Percentiles rank a stretch among this genome's conserved stretches.
Conservation (phyloP, 2,797 vertebrate species). For the Ciconia nigra region DNA sequence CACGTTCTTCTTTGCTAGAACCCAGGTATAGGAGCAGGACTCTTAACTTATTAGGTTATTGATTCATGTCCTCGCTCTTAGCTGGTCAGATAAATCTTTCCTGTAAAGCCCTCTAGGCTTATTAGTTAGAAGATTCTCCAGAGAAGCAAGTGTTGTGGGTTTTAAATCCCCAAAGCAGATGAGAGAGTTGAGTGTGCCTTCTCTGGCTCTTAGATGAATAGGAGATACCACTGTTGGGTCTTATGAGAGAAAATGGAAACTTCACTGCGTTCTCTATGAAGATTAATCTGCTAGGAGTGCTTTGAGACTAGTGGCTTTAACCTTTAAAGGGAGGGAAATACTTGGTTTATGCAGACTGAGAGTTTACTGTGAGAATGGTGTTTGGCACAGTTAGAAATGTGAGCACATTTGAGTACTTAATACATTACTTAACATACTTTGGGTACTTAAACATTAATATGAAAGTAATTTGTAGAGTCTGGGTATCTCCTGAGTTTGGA, state of each 20-base stretch:
- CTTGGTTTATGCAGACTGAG: not conserved
- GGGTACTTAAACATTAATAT: not conserved
- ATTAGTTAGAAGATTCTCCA: not conserved
- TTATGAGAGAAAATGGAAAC: not conserved
- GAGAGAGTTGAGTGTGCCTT: not conserved
- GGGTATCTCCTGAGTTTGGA: not conserved
- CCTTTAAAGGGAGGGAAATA: not conserved
- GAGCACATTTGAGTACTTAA: not conserved
- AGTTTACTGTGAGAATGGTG: not conserved
- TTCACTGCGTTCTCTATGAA: not conserved
- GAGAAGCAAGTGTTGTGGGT: not conserved
- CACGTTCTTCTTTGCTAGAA: not conserved
- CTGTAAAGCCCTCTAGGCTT: not conserved
- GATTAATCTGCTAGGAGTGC: not conserved
- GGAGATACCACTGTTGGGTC: not conserved
- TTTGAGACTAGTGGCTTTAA: not conserved
- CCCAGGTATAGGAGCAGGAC: not conserved
- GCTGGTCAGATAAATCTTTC: not conserved
- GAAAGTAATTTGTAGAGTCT: not conserved
- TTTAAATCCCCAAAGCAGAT: not conserved
- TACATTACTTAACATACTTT: not conserved
- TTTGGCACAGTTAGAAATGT: not conserved
- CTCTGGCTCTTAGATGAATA: not conserved
- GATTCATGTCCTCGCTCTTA: not conserved
- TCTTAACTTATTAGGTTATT: not conserved